Base-by-base conservation (phyloP, 1,140 invertebrate genomes). In the Xylocopa sonorina region DNA sequence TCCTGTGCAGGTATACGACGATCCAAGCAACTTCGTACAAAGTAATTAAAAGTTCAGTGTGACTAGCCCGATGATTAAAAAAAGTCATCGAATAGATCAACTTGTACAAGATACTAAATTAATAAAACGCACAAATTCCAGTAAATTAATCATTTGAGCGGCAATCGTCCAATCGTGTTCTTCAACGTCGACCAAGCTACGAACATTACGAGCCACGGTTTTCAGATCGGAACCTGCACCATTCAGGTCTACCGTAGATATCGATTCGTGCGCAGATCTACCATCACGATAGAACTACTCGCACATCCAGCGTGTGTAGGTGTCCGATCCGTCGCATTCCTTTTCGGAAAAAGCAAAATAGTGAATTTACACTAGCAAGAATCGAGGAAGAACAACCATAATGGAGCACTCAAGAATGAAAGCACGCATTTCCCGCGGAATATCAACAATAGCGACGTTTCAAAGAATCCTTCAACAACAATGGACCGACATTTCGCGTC, bases 181-280 rank as follows among this genome's bases (percentile, higher is more conserved):
- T 50, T 50, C 18, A 50, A 50, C 48, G 18, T 21, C 1, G 5
- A 4, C 21, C 6, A 46, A 0, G 14, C 12, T 14, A 14, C 3
- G 12, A 14, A 46, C 9, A 60, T 4, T 12, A 34, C 18, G n/a
- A 60, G n/a, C 16, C 21, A 18, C n/a, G n/a, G n/a, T n/a, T n/a
- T 14, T 9, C 38, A 60, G 0, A 34, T 60, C 6, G 3, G 12
- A 60, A 60, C 32, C n/a, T 1, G 21, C 5, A 6, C 29, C 32
- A 38, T 10, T n/a, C 21, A 38, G 34, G 9, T 34, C 32, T 60
- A n/a, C 43, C 6, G 27, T 66, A 34, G 29, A 51, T 68, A 53
- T 53, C 48, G 46, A 68, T 68, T 51, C 27, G 18, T 68, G 64
- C 46, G 46, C 64, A 50, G 64, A 51, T 53, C 29, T 68, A 68